Evolutionary conservation across 2,888 invertebrate species (phyloP).

Genomic region (Synanthedon vespiformis): DNA sequence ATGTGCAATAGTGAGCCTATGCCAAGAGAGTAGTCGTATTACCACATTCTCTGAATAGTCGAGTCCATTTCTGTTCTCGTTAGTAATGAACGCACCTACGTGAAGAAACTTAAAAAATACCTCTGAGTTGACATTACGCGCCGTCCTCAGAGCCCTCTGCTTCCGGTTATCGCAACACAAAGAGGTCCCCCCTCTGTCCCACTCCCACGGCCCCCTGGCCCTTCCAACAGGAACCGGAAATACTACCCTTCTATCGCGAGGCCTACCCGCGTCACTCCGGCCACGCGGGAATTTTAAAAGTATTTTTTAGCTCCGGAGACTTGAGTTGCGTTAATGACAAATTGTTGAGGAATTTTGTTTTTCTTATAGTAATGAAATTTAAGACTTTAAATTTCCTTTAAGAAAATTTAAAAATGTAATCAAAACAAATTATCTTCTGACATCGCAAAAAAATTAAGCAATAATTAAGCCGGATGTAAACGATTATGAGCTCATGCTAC

Average conservation of each 20-base stretch:
- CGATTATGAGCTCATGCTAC: no score
- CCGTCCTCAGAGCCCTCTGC: slow-evolving; percentile 61
- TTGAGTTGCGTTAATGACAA: slow-evolving; percentile 35
- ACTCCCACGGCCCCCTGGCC: slow-evolving; percentile 16
- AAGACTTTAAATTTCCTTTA: neutral
- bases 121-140: slow-evolving; percentile 65
- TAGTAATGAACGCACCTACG: slow-evolving; percentile 46
- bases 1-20: no score
- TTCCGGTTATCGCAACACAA: slow-evolving; percentile 70
- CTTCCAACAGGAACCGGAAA: slow-evolving; percentile 55
- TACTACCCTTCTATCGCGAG: slow-evolving; percentile 69
- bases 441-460: no score
- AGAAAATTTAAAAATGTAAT: neutral
- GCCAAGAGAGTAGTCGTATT: no score
- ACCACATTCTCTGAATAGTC: no score
- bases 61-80: neutral
- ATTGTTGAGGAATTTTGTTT: slow-evolving; percentile 11
- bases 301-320: slow-evolving; percentile 33
- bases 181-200: slow-evolving; percentile 41
- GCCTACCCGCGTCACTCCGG: slow-evolving; percentile 55
- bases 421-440: no score
- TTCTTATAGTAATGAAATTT: neutral
- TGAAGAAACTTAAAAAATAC: slow-evolving; percentile 60
- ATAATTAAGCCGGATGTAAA: no score
- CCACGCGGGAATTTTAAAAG: slow-evolving; percentile 39